Percentiles rank a stretch among this genome's conserved stretches.
Evolutionary conservation across 2,888 invertebrate genomes (phyloP).

Genomic region (Scaeva pyrastri): DNA sequence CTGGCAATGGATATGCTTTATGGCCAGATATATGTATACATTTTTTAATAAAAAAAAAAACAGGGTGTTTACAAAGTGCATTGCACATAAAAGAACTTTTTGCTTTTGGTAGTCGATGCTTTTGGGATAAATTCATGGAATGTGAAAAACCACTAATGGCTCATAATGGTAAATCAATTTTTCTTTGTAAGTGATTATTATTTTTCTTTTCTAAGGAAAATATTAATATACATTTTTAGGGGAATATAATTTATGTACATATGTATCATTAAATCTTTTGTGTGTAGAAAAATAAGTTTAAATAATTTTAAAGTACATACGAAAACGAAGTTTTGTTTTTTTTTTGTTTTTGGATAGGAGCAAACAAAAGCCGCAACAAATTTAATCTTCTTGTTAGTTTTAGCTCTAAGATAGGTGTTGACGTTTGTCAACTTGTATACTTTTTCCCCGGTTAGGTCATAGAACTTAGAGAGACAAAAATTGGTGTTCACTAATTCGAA

Average conservation of each 20-base stretch:
- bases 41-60: background rate
- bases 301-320: too few relatives aligned
- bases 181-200: background rate
- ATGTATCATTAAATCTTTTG: too few relatives aligned
- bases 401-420: too few relatives aligned
- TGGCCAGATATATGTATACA: constrained; percentile 1
- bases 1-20: constrained; percentile 16
- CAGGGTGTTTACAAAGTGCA: constrained; percentile 38
- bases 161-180: constrained; percentile 31
- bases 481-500: too few relatives aligned
- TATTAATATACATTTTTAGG: background rate
- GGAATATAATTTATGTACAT: background rate
- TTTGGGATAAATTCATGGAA: background rate
- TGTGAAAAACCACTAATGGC: constrained; percentile 29
- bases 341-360: too few relatives aligned
- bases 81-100: background rate
- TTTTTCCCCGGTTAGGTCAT: too few relatives aligned
- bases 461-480: too few relatives aligned
- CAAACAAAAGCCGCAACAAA: too few relatives aligned
- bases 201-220: constrained; percentile 1
- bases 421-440: too few relatives aligned
- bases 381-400: too few relatives aligned
- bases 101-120: background rate
- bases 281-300: too few relatives aligned
- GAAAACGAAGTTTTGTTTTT: too few relatives aligned